Evolutionary conservation across 2,113 vertebrate genomes (phyloP), one percentile per base, ranked within the genome.

Genomic region (Hymenochirus boettgeri): DNA sequence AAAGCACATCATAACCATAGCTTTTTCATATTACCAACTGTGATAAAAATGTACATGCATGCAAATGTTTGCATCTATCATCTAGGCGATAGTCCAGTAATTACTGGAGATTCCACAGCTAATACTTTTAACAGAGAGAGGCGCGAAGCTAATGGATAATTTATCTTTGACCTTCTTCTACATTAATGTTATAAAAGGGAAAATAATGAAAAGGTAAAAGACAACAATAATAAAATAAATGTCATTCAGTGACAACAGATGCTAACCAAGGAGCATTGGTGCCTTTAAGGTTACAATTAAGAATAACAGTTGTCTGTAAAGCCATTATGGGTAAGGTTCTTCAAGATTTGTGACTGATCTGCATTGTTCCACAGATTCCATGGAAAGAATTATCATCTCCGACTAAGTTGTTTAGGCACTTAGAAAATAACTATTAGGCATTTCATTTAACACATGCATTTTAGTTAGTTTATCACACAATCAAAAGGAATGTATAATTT

Each of bases 1-100:
- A 65, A 76, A 74, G n/a, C n/a, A n/a, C n/a, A 78, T 37, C 59
- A 74, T 78, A 70, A 50, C 18, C 39, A 70, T 48, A 74, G 42
- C 51, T 33, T 27, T 24, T 26, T 69, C 29, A 59, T 60, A 19
- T 31, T 33, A 45, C 45, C 18, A 46, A 15, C 7, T 1, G 10
- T 6, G 19, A 35, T 10, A 48, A 23, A 22, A 48, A 23, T 22
- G 22, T 48, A 8, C 15, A 48, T 48, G n/a, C n/a, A n/a, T n/a
- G n/a, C n/a, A n/a, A n/a, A n/a, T n/a, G n/a, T n/a, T n/a, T n/a
- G n/a, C n/a, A n/a, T n/a, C n/a, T n/a, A n/a, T n/a, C n/a, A n/a
- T n/a, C n/a, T 19, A 48, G 21, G 21, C 46, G 11, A 21, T 11
- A 15, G 46, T 48, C 46, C 21, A 23, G 46, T 48, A 23, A 18